Evolutionary conservation across 2,113 vertebrate species (phyloP), one percentile per base, ranked within the genome.

Genomic region (Taxidea taxus): DNA sequence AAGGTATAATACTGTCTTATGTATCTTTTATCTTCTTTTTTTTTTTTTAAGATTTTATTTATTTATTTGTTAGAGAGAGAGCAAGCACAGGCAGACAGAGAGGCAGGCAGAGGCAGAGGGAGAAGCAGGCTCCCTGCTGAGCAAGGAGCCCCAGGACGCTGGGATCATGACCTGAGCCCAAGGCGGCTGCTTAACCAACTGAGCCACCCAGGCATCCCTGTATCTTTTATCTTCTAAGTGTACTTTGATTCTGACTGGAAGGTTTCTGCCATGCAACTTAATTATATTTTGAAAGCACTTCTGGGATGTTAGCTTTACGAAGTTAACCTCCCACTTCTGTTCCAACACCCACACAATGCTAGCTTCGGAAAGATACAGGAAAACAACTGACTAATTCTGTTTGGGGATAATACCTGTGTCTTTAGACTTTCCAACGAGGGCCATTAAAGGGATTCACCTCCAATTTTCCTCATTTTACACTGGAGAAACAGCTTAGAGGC

Each of bases 281-380:
- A 96, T 97, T 93, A 82, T 89, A 77, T 81, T 96, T 96, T 94
- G 60, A 87, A 95, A 90, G 80, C 37, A 81, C 7, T 70, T 86
- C 60, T 47, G 51, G 42, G 12, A 12, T 83, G 37, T 92, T 39
- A 66, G n/a, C 39, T 75, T 93, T 72, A 21, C 80, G 34, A 62
- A 81, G 49, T 47, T 90, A 75, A 66, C 39, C 51, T 80, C 58
- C 44, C 14, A 29, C 27, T 64, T 81, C 82, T 56, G 70, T 3
- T 81, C 58, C 77, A 29, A 62, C 54, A 84, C 74, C 54, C 62
- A 77, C 56, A 44, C 13, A 13, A 13, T n/a, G 54, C 70, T 31
- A 14, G 2, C 70, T 66, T 27, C 58, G 42, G 77, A 81, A 3
- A 31, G 13, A 78, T 56, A 23, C 25, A 80, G 81, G 42, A 44